phyloP scores from a whole-genome alignment of 2,113 vertebrate genomes.

The Pao palembangensis region DNA sequence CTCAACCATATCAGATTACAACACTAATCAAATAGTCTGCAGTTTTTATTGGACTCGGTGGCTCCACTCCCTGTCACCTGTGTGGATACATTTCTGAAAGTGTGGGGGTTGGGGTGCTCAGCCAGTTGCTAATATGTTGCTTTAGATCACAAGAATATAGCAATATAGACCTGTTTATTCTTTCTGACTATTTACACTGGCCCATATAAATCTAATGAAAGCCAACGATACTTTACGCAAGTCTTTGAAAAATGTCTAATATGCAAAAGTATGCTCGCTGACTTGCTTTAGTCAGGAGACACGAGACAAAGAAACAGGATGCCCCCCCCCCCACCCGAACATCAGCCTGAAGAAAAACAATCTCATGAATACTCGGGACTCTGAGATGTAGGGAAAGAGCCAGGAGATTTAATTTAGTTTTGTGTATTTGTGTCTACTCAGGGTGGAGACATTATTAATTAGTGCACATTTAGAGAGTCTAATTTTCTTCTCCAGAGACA shows the following conservation, averaged over 20 bases:
- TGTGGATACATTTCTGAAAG: constrained; percentile 42
- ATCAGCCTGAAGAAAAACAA: constrained; percentile 72
- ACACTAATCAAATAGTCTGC: constrained; percentile 1
- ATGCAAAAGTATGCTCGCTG: constrained; percentile 58
- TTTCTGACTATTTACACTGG: too few relatives aligned
- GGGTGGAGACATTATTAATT: constrained; percentile 71
- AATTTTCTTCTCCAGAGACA: constrained; percentile 51
- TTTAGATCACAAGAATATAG: constrained; percentile 13
- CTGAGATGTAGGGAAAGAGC: constrained; percentile 55
- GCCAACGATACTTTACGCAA: constrained; percentile 25
- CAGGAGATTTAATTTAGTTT: constrained; percentile 74
- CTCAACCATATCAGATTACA: constrained; percentile 13
- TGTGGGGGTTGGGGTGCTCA: constrained; percentile 39
- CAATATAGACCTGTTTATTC: constrained; percentile 5
- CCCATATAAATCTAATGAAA: constrained; percentile 35
- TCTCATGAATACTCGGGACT: constrained; percentile 71
- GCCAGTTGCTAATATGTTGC: constrained; percentile 33
- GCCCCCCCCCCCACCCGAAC: constrained; percentile 53
- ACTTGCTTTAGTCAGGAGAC: constrained; percentile 60
- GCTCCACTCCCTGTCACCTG: constrained; percentile 44
- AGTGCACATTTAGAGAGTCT: constrained; percentile 61
- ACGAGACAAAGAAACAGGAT: constrained; percentile 76
- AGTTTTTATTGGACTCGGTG: constrained; percentile 9
- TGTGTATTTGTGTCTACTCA: constrained; percentile 54
- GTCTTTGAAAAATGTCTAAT: constrained; percentile 52